Conservation (phyloP, 2,113 vertebrate genomes). For the Cisticola juncidis region DNA sequence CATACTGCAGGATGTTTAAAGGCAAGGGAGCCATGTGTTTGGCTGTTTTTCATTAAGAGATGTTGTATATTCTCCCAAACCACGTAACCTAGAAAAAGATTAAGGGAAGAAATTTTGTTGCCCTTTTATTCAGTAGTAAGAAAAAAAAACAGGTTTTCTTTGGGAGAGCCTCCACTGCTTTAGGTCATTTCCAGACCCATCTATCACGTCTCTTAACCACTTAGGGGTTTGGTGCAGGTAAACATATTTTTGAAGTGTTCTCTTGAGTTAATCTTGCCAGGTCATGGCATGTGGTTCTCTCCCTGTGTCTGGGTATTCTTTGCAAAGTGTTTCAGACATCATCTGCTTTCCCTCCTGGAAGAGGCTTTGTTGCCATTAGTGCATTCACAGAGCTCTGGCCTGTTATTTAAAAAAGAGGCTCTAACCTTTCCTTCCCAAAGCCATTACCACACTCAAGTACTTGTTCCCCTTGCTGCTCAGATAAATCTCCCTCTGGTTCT, state of each 20-base stretch:
- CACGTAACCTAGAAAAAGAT: background rate
- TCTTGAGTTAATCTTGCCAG: background rate
- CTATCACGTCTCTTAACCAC: background rate
- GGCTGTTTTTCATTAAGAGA: background rate
- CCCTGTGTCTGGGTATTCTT: background rate
- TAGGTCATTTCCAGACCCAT: background rate
- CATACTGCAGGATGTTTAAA: background rate
- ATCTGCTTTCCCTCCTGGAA: background rate
- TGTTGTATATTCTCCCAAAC: background rate
- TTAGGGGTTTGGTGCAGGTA: background rate
- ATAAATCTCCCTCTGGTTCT: background rate
- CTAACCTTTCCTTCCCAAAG: slow-evolving; percentile 1
- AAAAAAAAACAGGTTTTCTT: background rate
- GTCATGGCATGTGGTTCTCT: background rate
- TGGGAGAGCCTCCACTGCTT: background rate
- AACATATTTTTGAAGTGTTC: background rate
- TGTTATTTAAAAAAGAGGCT: background rate
- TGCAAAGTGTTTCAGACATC: background rate
- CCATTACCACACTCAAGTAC: background rate
- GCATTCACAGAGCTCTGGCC: background rate
- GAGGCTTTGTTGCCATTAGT: background rate
- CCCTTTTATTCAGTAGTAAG: background rate
- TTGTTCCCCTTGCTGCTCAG: background rate
- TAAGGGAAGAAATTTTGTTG: background rate
- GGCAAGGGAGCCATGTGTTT: background rate